Evolutionary conservation across 2,888 invertebrate genomes (phyloP), one percentile per base, ranked within the genome.

Genomic region (Xanthia togata): DNA sequence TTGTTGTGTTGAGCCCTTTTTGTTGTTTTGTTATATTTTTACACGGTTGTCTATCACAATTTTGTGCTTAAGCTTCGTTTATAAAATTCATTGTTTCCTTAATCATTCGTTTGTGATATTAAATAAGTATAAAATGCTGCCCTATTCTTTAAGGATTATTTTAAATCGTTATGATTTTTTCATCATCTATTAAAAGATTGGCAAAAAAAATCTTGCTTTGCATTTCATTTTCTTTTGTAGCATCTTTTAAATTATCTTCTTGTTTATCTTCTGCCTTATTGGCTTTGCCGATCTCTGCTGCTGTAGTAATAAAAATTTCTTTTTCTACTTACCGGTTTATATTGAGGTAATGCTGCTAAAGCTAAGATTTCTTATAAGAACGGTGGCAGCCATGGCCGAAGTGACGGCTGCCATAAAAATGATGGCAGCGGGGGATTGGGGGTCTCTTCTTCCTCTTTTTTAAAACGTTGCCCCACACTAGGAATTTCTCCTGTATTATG

Each of bases 41-140:
- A 80, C 60, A 81, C 76, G 88, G 79, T 72, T 87, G 88, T 87
- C 88, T 23, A 65, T 89, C 70, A 79, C 11, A 38, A 81, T 88
- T 86, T 67, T 20, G 67, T 75, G 70, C 60, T 60, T 60, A 50
- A 47, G 71, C 69, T 83, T 64, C 71, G 70, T 70, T 80, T 41
- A 65, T 11, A 63, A 70, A 67, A 60, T 64, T 60, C 35, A n/a
- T 80, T 87, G 57, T 82, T 78, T 75, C 53, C 50, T 38, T 70
- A 71, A 70, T 74, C 31, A 57, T 68, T 72, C 14, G 70, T 78
- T 74, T 38, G 62, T 70, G 57, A 55, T 55, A 70, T n/a, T n/a
- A n/a, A n/a, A 9, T 55, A 47, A 81, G 74, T 55, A 50, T 23
- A 38, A 81, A 70, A 75, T 23, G 26, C n/a, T 50, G 8, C 3